Evolutionary conservation across 2,888 invertebrate genomes (phyloP).

Genomic region (Lobophora halterata): DNA sequence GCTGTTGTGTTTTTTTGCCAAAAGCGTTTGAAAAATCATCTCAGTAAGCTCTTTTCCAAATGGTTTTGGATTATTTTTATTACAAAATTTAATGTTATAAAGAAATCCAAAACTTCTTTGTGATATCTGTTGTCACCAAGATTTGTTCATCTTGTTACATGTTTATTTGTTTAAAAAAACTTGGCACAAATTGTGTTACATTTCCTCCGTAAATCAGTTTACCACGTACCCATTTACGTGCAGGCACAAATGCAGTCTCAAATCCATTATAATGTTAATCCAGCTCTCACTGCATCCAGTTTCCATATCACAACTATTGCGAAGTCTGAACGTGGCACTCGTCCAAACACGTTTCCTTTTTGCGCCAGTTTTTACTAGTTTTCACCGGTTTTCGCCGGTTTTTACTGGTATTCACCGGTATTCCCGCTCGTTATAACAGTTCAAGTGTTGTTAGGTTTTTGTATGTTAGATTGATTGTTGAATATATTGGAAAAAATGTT

Average conservation of each 20-base stretch:
- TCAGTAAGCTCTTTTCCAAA: no score
- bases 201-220: constrained; percentile 6
- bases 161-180: no score
- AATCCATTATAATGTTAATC: constrained; percentile 24
- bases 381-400: constrained; percentile 20
- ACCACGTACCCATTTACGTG: constrained; percentile 7
- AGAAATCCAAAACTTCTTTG: no score
- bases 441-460: constrained; percentile 30
- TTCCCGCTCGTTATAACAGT: constrained; percentile 23
- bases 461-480: constrained; percentile 26
- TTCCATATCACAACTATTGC: constrained; percentile 23
- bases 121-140: no score
- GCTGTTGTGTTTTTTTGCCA: no score
- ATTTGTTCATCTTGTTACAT: no score
- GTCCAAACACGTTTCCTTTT: constrained; percentile 27
- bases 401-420: constrained; percentile 18
- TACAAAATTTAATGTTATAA: no score
- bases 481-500: constrained; percentile 24
- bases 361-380: constrained; percentile 19
- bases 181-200: background rate
- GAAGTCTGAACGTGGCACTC: constrained; percentile 25
- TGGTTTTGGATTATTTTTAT: no score
- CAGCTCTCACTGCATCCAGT: constrained; percentile 18
- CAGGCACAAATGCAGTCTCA: constrained; percentile 16
- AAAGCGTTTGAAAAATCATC: no score